phyloP scores from a whole-genome alignment of 2,797 vertebrate genomes.

The Syngnathus rostellatus region DNA sequence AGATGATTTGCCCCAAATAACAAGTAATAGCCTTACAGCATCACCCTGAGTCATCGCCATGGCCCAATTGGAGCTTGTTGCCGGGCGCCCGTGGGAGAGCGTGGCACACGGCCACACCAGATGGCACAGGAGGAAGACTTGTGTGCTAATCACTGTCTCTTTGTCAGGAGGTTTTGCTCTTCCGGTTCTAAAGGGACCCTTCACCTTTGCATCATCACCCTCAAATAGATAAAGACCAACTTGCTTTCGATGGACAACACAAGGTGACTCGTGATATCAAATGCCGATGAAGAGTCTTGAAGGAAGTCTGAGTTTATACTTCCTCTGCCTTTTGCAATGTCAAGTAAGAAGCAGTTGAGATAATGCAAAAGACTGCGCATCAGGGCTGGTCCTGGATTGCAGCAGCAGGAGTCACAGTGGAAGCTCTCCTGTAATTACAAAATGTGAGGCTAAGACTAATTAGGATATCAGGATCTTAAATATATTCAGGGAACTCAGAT shows the following conservation, averaged over 20 bases:
- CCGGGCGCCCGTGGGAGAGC: constrained; percentile 19
- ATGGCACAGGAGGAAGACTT: constrained; percentile 40
- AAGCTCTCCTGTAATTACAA: constrained; percentile 53
- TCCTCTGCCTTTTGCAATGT: constrained; percentile 41
- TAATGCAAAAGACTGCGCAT: constrained; percentile 37
- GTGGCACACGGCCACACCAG: constrained; percentile 52
- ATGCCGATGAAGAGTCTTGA: constrained; percentile 26
- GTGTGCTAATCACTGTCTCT: constrained; percentile 40
- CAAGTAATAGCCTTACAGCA: constrained; percentile 26
- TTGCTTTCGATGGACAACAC: constrained; percentile 15
- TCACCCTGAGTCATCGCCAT: constrained; percentile 27
- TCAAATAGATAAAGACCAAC: constrained; percentile 5
- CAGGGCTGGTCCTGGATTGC: constrained; percentile 40
- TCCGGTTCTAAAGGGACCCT: background rate
- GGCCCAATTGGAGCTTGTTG: constrained; percentile 42
- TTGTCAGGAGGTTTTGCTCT: constrained; percentile 22
- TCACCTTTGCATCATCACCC: constrained; percentile 4
- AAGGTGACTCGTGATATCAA: constrained; percentile 21
- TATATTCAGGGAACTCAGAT: background rate
- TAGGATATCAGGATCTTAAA: background rate
- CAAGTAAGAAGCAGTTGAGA: constrained; percentile 63
- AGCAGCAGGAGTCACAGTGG: constrained; percentile 39
- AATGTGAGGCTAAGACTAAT: constrained; percentile 13
- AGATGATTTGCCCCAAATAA: constrained; percentile 25
- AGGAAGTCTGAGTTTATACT: constrained; percentile 14